Percentiles rank a stretch among this genome's conserved stretches.
Conservation (phyloP, 92 coral and sea anemone species). For the Desmophyllum pertusum region DNA sequence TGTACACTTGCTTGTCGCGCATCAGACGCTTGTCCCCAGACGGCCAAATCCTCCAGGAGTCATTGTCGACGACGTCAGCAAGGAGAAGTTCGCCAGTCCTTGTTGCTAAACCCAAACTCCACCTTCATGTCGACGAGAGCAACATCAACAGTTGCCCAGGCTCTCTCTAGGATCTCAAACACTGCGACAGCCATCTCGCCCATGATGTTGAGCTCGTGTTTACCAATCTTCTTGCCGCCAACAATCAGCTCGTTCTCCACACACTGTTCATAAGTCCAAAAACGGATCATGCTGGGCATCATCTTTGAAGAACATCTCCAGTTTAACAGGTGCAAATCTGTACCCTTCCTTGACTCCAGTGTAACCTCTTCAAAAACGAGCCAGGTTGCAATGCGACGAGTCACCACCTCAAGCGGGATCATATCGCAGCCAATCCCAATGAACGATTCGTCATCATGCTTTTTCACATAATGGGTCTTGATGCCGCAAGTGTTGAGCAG, state of each 20-base stretch:
- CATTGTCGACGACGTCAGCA: slow-evolving; percentile 98
- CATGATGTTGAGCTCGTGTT: slow-evolving; percentile 84
- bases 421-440: slow-evolving; percentile 89
- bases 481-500: slow-evolving; percentile 90
- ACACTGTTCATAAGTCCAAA: slow-evolving; percentile 93
- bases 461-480: slow-evolving; percentile 84
- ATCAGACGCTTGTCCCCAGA: slow-evolving; percentile 94
- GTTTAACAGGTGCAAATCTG: slow-evolving; percentile 89
- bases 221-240: slow-evolving; percentile 92
- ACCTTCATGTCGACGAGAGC: slow-evolving; percentile 96
- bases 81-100: slow-evolving; percentile 90
- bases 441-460: slow-evolving; percentile 83
- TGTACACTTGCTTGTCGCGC: slow-evolving; percentile 98
- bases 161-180: slow-evolving; percentile 93
- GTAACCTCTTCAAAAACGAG: slow-evolving; percentile 87
- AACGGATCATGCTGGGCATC: slow-evolving; percentile 98
- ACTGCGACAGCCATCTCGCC: slow-evolving; percentile 84
- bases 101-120: slow-evolving; percentile 91
- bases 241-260: slow-evolving; percentile 86
- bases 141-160: slow-evolving; percentile 88
- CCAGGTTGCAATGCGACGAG: slow-evolving; percentile 98
- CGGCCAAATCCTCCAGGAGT: slow-evolving; percentile 99
- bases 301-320: slow-evolving; percentile 93
- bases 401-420: slow-evolving; percentile 96
- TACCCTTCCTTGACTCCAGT: slow-evolving; percentile 96